Evolutionary conservation across 2,888 invertebrate species (phyloP).

Genomic region (Cheiracanthium punctorium): DNA sequence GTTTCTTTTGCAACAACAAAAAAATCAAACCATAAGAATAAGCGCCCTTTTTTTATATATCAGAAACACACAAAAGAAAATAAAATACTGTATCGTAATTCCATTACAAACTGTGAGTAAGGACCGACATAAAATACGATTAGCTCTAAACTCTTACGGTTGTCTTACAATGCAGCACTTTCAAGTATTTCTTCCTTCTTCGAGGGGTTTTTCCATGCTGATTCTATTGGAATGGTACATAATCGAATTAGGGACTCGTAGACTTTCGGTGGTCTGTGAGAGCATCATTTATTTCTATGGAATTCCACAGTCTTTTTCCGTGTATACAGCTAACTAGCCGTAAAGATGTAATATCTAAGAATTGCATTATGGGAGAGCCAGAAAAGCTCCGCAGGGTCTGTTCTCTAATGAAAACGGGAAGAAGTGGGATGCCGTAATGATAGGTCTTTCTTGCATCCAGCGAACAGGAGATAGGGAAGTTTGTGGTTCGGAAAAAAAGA

Average conservation of each 20-base stretch:
- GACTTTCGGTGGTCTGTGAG: not conserved
- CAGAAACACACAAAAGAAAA: too few relatives aligned
- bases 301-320: not conserved
- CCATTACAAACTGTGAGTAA: not conserved
- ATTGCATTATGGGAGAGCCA: not conserved
- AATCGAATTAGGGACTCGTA: constrained; percentile 1
- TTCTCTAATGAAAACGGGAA: constrained; percentile 5
- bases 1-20: too few relatives aligned
- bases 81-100: not conserved
- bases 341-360: constrained; percentile 11
- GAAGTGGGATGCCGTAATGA: not conserved
- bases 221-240: not conserved
- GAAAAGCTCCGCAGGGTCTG: constrained; percentile 1
- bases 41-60: too few relatives aligned
- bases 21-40: too few relatives aligned
- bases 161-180: not conserved
- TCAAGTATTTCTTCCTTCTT: not conserved
- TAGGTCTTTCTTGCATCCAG: not conserved
- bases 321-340: constrained; percentile 10
- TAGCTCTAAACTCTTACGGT: not conserved
- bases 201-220: not conserved
- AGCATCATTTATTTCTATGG: constrained; percentile 8
- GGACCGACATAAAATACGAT: not conserved
- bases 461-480: too few relatives aligned
- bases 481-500: too few relatives aligned